Conservation (phyloP, 2,888 invertebrate genomes). For the Gari tellinella region DNA sequence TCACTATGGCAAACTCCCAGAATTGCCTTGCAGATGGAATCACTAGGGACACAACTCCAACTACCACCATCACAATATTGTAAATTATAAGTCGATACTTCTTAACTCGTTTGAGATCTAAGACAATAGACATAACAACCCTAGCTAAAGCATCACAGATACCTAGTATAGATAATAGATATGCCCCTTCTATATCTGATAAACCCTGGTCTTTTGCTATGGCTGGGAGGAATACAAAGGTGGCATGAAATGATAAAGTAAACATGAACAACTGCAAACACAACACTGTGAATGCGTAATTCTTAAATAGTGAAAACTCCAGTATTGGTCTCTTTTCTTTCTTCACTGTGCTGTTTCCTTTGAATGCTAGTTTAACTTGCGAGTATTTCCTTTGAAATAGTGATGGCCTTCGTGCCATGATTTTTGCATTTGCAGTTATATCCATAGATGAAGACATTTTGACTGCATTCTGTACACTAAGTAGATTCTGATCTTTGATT, state of each 20-base stretch:
- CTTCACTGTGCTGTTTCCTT: constrained; percentile 23
- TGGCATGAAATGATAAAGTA: constrained; percentile 65
- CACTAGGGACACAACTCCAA: constrained; percentile 64
- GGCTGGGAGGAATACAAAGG: constrained; percentile 75
- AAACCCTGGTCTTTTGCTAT: constrained; percentile 67
- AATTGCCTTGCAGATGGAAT: constrained; percentile 64
- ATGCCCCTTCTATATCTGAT: constrained; percentile 64
- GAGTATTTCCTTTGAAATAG: constrained; percentile 43
- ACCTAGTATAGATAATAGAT: constrained; percentile 71
- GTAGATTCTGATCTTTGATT: background rate
- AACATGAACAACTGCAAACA: constrained; percentile 65
- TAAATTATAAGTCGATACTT: constrained; percentile 68
- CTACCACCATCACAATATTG: constrained; percentile 68
- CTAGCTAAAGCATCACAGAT: constrained; percentile 67
- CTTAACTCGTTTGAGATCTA: constrained; percentile 66
- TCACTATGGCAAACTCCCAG: constrained; percentile 55
- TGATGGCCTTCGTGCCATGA: constrained; percentile 35
- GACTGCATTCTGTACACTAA: constrained; percentile 6
- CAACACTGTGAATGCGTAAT: constrained; percentile 60
- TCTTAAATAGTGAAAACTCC: constrained; percentile 60
- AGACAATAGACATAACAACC: constrained; percentile 64
- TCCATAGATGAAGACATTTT: constrained; percentile 46
- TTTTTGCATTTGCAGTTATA: constrained; percentile 41
- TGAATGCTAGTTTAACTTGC: constrained; percentile 32
- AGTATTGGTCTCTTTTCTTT: constrained; percentile 47